Evolutionary conservation across 2,113 vertebrate species (phyloP), one percentile per base, ranked within the genome.

Genomic region (Suricata suricatta): DNA sequence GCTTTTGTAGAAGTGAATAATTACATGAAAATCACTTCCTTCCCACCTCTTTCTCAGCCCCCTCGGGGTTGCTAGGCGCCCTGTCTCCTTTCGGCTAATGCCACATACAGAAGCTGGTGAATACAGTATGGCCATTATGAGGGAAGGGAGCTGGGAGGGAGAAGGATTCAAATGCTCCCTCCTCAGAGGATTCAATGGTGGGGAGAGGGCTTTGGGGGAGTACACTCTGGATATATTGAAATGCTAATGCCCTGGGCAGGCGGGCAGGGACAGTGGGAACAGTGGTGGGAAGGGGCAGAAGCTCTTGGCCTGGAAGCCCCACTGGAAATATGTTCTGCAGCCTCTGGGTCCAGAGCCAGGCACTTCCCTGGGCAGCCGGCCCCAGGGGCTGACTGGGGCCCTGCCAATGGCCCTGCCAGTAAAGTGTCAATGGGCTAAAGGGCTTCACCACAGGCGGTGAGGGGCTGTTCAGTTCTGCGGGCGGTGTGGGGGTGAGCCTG

Each of bases 1-100:
- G 98, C 98, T 98, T 99, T 99, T 99, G 98, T 99, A 52, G 95
- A 90, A 98, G 98, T 99, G 98, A 99, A 99, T 98, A 99, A 99
- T 99, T 98, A 99, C 99, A 98, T 98, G 98, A 99, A 99, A 98
- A 99, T 98, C 98, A 98, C 99, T 99, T 99, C 99, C 99, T 99
- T 97, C 98, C 98, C 98, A 98, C 98, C 98, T 98, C 98, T 98
- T 97, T 98, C 97, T 96, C 97, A 98, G 98, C 98, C 98, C 97
- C 98, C 98, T 98, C 97, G n/a, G 86, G 97, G 99, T 99, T 99
- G 99, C 99, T 99, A 99, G 98, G 99, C 98, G 41, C 93, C 97
- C 94, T 69, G 38, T 72, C 98, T 98, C 95, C 98, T 90, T 98
- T 97, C 95, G 76, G 99, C 98, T 99, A 99, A 99, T 99, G 99